Evolutionary conservation across 35 echinoderm and acorn worm species (phyloP).

Genomic region (Ophiothrix spiculata): DNA sequence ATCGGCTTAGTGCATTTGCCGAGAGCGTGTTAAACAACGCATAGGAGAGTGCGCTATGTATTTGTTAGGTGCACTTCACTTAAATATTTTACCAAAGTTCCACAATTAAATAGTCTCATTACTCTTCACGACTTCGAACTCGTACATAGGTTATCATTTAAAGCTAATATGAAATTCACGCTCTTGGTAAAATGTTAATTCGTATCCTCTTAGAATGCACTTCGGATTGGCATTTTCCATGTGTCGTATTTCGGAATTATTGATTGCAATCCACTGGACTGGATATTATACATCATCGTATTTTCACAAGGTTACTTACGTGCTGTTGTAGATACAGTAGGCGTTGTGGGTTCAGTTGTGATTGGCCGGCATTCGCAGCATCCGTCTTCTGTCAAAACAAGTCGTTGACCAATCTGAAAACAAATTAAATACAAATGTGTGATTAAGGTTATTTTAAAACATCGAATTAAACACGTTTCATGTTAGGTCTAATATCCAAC

Average conservation of each 20-base stretch:
- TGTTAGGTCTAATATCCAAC: too few species aligned
- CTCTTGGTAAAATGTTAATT: background rate
- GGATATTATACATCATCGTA: background rate
- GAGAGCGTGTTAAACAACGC: too few species aligned
- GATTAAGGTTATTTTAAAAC: too few species aligned
- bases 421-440: too few species aligned
- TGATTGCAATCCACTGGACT: background rate
- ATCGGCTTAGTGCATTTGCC: too few species aligned
- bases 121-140: background rate
- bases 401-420: too few species aligned
- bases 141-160: background rate
- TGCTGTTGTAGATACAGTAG: background rate
- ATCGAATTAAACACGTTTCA: too few species aligned
- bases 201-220: background rate
- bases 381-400: too few species aligned
- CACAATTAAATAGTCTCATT: too few species aligned
- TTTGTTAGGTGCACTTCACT: too few species aligned
- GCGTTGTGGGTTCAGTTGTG: background rate
- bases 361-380: background rate
- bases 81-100: too few species aligned
- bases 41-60: too few species aligned
- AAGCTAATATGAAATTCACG: background rate
- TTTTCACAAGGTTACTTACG: background rate
- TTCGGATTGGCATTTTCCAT: background rate
- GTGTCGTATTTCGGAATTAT: background rate